phyloP scores from a whole-genome alignment of 2,113 vertebrate species.

The Lonchura striata region DNA sequence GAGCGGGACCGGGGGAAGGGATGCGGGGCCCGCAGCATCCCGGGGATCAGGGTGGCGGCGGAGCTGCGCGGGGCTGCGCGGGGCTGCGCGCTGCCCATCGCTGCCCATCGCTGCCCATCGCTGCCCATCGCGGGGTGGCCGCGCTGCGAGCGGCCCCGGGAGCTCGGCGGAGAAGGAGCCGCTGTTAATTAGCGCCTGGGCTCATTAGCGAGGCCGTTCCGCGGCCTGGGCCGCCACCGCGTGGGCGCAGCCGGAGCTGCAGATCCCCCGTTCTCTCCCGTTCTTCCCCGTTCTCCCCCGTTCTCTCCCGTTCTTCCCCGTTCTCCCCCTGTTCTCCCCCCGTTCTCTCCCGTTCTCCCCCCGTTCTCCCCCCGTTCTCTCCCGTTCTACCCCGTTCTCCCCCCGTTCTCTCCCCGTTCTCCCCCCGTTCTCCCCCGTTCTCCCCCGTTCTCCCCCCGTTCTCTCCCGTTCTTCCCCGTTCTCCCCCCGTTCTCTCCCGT shows the following conservation, averaged over 20 bases:
- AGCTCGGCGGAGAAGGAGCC: background rate
- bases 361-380: fast-evolving
- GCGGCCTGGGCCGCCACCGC: conserved; percentile 22
- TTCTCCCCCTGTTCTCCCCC: too few species aligned
- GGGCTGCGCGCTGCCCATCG: too few species aligned
- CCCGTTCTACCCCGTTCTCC: fast-evolving
- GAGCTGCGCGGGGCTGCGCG: background rate
- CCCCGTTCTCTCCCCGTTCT: too few species aligned
- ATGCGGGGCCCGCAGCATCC: background rate
- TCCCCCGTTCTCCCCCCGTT: too few species aligned
- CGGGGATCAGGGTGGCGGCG: background rate
- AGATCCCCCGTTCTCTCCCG: background rate
- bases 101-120: too few species aligned
- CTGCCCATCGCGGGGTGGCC: fast-evolving
- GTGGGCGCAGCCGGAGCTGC: background rate
- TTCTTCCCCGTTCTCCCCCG: fast-evolving
- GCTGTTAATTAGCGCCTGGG: fast-evolving
- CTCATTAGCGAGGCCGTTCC: background rate
- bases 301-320: too few species aligned
- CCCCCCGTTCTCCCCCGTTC: fast-evolving
- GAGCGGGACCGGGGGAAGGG: background rate
- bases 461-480: too few species aligned
- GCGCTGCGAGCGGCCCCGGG: background rate
- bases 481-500: too few species aligned
- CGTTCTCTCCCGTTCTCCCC: too few species aligned